Conservation (phyloP, 2,113 vertebrate genomes). For the Ammodytes marinus region DNA sequence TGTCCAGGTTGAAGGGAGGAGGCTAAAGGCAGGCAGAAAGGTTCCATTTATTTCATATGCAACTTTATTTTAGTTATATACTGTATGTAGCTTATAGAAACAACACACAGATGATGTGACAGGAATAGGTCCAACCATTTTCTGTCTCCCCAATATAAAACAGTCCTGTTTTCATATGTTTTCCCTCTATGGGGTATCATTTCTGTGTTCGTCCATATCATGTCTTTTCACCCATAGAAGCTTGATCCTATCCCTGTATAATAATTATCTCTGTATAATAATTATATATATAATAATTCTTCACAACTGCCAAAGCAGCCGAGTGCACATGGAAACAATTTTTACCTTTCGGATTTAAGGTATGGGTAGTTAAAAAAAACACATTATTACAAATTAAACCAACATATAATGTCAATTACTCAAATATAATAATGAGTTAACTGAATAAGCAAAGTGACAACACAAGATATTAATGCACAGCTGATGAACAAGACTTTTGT, state of each 20-base stretch:
- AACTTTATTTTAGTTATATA: too few species aligned
- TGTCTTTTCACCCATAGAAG: neutral
- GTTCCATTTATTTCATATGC: too few species aligned
- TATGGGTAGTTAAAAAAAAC: neutral
- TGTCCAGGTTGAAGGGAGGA: constrained; percentile 87
- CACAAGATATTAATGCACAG: neutral
- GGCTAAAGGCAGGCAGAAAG: constrained; percentile 77
- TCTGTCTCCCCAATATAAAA: neutral
- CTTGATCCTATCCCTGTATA: too few species aligned
- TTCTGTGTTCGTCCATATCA: neutral
- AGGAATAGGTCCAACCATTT: neutral
- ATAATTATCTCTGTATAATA: neutral
- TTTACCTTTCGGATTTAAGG: too few species aligned
- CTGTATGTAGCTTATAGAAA: neutral
- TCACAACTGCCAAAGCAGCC: neutral
- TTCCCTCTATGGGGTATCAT: too few species aligned
- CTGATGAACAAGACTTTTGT: constrained; percentile 33
- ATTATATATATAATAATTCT: neutral
- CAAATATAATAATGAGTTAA: neutral
- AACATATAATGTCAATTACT: neutral
- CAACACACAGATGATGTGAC: neutral
- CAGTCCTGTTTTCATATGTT: neutral
- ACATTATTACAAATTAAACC: neutral
- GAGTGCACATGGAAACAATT: neutral
- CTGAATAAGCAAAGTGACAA: neutral